phyloP scores from a whole-genome alignment of 1,140 invertebrate species.

The Sweltsa coloradensis region DNA sequence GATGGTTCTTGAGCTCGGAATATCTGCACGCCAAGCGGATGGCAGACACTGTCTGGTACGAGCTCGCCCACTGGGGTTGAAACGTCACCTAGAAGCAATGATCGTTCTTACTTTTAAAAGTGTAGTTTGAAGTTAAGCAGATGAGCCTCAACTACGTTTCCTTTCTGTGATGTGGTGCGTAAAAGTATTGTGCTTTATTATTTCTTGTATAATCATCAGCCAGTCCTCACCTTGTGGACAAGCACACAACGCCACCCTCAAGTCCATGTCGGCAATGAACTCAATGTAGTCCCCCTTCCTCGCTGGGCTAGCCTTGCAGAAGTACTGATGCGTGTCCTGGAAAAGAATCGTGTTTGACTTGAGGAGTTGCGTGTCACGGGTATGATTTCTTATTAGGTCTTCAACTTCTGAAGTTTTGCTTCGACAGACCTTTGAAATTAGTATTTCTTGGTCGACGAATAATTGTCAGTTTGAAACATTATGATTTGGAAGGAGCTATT shows the following conservation, averaged over 20 bases:
- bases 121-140: not conserved
- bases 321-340: conserved; percentile 32
- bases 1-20: conserved; percentile 17
- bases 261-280: conserved; percentile 37
- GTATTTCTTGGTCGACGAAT: no score
- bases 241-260: conserved; percentile 31
- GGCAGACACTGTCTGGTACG: conserved; percentile 30
- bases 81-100: conserved; percentile 26
- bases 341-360: no score
- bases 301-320: conserved; percentile 34
- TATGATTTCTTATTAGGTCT: no score
- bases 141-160: conserved; percentile 3
- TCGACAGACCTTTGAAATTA: no score
- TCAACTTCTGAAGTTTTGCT: no score
- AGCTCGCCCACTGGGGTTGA: conserved; percentile 29
- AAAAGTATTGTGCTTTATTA: not conserved
- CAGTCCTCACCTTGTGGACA: conserved; percentile 30
- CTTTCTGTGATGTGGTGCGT: no score
- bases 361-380: no score
- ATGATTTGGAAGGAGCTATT: no score
- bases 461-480: no score
- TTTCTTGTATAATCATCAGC: not conserved
- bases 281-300: conserved; percentile 35
- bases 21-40: conserved; percentile 33
- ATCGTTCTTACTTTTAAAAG: no score